phyloP scores from a whole-genome alignment of 2,797 vertebrate species.

The Rhinophrynus dorsalis region DNA sequence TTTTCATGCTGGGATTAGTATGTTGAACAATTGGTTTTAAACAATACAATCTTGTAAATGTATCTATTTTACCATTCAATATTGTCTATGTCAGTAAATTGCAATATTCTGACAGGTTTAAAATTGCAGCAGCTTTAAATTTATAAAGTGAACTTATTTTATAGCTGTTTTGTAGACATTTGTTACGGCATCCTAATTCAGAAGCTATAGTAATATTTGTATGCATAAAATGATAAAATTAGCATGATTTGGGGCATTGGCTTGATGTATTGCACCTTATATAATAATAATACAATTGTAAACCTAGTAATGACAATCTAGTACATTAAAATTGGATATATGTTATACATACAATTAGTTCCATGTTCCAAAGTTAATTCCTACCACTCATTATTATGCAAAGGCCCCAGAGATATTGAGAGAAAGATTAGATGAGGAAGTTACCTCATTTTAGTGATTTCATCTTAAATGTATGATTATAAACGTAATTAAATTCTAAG shows the following conservation, averaged over 20 bases:
- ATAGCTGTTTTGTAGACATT: constrained; percentile 14
- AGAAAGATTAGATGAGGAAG: no score
- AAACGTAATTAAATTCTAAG: no score
- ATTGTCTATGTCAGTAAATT: constrained; percentile 23
- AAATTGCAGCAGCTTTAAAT: constrained; percentile 36
- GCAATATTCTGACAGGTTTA: constrained; percentile 21
- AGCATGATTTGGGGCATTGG: constrained; percentile 22
- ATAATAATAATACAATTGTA: constrained; percentile 19
- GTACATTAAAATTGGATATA: constrained; percentile 12
- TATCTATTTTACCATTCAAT: constrained; percentile 28
- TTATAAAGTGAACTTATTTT: constrained; percentile 38
- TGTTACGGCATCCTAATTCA: constrained; percentile 32
- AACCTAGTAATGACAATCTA: constrained; percentile 11
- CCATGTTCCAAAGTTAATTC: neutral
- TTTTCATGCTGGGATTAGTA: constrained; percentile 27
- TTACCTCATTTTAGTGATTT: no score
- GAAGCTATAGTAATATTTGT: constrained; percentile 11
- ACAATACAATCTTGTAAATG: constrained; percentile 34
- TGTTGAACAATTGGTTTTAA: constrained; percentile 33
- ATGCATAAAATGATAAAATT: constrained; percentile 23
- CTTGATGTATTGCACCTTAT: constrained; percentile 3
- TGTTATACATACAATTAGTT: neutral
- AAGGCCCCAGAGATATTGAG: neutral
- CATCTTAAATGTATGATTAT: no score
- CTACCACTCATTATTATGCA: no score